Conservation (phyloP, 2,113 vertebrate species). For the Clarias batrachus region DNA sequence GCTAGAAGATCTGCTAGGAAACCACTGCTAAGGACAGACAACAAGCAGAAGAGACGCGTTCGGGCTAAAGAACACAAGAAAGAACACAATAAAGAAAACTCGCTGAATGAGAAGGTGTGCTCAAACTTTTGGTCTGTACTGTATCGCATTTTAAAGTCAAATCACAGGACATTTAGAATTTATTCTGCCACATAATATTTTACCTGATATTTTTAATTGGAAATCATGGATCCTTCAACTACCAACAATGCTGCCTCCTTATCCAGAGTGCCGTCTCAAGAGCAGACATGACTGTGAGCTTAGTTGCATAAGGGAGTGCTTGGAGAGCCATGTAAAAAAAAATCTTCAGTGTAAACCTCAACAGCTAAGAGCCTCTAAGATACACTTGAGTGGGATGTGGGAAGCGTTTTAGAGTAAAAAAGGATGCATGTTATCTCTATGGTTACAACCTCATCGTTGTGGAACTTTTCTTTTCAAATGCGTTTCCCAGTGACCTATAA, state of each 20-base stretch:
- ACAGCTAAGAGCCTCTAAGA: conserved; percentile 27
- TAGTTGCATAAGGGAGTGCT: conserved; percentile 26
- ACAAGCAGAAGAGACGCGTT: too few relatives aligned
- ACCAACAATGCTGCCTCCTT: not conserved
- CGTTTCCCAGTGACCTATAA: not conserved
- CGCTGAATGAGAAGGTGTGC: too few relatives aligned
- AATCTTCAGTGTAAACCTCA: conserved; percentile 19
- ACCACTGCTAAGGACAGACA: too few relatives aligned
- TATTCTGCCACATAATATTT: not conserved
- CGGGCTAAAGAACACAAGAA: too few relatives aligned
- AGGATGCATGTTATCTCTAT: conserved; percentile 42
- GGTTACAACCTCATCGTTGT: conserved; percentile 31
- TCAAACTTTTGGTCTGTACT: too few relatives aligned
- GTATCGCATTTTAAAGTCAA: not conserved
- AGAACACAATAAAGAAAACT: too few relatives aligned
- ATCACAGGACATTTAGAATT: not conserved
- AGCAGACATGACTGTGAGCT: conserved; percentile 10
- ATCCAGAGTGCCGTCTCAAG: not conserved
- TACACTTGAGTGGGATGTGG: conserved; percentile 45
- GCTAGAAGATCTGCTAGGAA: too few relatives aligned
- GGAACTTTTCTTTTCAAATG: not conserved
- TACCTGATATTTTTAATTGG: not conserved
- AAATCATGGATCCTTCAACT: not conserved
- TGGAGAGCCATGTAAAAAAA: conserved; percentile 28
- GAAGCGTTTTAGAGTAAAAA: conserved; percentile 35